phyloP scores from a whole-genome alignment of 2,797 vertebrate species.

The Phalloptychus januarius region DNA sequence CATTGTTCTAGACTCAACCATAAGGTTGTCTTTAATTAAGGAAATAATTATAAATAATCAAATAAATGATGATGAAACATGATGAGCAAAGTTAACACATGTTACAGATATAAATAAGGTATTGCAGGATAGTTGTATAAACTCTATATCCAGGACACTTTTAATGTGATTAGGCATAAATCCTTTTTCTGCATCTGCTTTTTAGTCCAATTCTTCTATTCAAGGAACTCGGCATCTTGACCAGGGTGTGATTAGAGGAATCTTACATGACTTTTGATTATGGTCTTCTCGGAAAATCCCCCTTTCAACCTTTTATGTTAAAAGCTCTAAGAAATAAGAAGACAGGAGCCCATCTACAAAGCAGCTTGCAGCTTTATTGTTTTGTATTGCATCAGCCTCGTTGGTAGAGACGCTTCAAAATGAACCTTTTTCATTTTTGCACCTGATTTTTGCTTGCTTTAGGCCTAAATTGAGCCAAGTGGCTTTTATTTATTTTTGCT shows the following conservation, averaged over 20 bases:
- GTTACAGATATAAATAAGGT: slow-evolving; percentile 1
- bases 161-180: slow-evolving; percentile 2
- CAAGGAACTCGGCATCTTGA: not conserved
- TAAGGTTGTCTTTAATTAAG: not conserved
- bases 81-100: not conserved
- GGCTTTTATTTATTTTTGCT: not conserved
- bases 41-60: not conserved
- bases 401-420: slow-evolving; percentile 6
- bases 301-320: slow-evolving; percentile 16
- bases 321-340: not conserved
- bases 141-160: not conserved
- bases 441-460: not conserved
- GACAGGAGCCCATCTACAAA: slow-evolving; percentile 2
- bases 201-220: not conserved
- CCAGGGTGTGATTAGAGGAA: not conserved
- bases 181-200: not conserved
- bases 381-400: slow-evolving; percentile 34
- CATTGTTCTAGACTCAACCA: too few relatives aligned
- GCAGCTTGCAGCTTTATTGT: slow-evolving; percentile 32
- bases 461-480: not conserved
- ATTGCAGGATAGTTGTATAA: not conserved
- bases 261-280: slow-evolving; percentile 10
- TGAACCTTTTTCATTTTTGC: slow-evolving; percentile 3
- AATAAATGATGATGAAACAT: too few relatives aligned
- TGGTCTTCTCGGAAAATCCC: not conserved